Conservation (phyloP, 2,797 vertebrate species). For the Rhabdophis nuchalis region DNA sequence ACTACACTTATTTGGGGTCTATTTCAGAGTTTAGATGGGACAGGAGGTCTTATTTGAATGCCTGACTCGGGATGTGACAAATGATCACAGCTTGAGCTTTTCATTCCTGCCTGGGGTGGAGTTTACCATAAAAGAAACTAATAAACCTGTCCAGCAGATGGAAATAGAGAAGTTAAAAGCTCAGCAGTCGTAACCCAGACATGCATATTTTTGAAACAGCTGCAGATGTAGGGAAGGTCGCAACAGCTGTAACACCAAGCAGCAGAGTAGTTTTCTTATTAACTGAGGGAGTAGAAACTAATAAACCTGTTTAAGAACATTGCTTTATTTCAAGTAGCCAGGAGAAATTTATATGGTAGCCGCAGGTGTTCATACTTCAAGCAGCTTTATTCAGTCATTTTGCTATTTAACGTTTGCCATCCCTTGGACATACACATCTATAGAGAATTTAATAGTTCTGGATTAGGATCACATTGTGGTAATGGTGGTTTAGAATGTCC, state of each 20-base stretch:
- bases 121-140: conserved; percentile 13
- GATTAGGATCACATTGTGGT: neutral
- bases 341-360: neutral
- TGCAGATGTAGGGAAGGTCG: conserved; percentile 44
- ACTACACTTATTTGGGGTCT: conserved; percentile 23
- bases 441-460: neutral
- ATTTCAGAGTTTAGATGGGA: neutral
- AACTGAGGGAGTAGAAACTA: neutral
- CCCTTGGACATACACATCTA: neutral
- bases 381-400: neutral
- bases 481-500: neutral
- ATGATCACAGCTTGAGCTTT: conserved; percentile 1
- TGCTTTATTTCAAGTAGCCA: conserved; percentile 11
- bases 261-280: conserved; percentile 25
- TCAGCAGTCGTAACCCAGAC: conserved; percentile 47
- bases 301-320: neutral
- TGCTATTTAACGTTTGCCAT: neutral
- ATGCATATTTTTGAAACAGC: conserved; percentile 44
- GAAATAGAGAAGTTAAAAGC: conserved; percentile 52
- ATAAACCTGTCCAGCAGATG: conserved; percentile 34
- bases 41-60: conserved; percentile 3
- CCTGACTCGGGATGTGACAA: neutral
- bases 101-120: conserved; percentile 39
- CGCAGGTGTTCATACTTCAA: conserved; percentile 20
- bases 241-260: conserved; percentile 28